Evolutionary conservation across 2,797 vertebrate genomes (phyloP), one percentile per base, ranked within the genome.

Genomic region (Gymnothorax reevesii): DNA sequence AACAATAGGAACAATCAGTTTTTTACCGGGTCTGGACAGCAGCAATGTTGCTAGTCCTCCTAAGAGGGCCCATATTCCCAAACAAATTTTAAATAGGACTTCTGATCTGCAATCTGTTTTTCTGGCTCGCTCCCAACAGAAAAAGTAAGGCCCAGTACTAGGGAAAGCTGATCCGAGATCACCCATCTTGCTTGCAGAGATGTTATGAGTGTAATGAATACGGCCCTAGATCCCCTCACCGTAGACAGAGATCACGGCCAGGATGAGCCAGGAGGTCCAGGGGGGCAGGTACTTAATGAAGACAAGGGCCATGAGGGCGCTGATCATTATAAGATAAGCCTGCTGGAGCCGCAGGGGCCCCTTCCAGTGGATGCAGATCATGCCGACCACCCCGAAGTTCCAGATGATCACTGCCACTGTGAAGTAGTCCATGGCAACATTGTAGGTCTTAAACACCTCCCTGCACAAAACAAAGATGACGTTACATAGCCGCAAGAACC

Each of bases 241-340:
- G 62, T 99, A 99, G 90, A 99, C 96, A 5, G 99, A 99, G 93
- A 99, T 99, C 90, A 97, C 97, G 17, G 97, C 99, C 90, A 99
- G 92, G 92, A 99, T 99, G 92, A 99, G 97, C 99, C 99, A 99
- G 0, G 98, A 97, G 2, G 99, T 99, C 99, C 98, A 99, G 90
- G 99, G 98, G 0, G 99, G 99, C 90, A 99, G 97, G 92, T 99
- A 99, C 91, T 99, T 99, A 93, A 99, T 99, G 95, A 99, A 99
- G 83, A 99, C 99, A 91, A 99, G 95, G 25, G 99, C 98, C 98
- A 99, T 99, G 92, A 99, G 96, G 90, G 99, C 99, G 0, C 98
- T 99, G 94, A 99, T 99, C 98, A 99, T 99, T 90, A 99, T 99
- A 92, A 99, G 97, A 95, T 99, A 99, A 0, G 97, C 98, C 92